These are phyloP conservation scores for Cygnus atratus DNA, from an alignment of 2,113 vertebrate genomes.

Conservation along the genomic window DNA sequence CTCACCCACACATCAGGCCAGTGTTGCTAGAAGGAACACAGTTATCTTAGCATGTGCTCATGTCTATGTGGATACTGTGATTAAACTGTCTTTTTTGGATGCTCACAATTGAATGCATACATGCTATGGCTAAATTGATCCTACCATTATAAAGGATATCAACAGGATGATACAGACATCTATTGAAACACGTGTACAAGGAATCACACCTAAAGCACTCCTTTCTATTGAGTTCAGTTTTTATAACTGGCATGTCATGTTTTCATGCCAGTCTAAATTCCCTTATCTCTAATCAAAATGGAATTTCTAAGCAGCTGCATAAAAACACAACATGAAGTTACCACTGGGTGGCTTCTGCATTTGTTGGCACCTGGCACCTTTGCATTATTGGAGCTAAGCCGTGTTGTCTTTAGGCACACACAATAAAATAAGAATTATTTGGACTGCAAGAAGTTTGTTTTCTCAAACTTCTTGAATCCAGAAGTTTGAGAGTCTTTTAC, in stretches of 20 bases:
- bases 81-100: background rate
- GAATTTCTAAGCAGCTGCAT: background rate
- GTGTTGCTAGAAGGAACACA: background rate
- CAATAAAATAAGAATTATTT: background rate
- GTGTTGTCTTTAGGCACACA: accelerated
- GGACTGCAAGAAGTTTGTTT: too few species aligned
- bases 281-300: background rate
- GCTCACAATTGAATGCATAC: accelerated
- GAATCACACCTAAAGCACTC: background rate
- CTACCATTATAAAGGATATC: background rate
- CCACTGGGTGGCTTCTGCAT: accelerated
- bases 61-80: background rate
- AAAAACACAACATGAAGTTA: background rate
- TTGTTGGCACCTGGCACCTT: background rate
- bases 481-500: too few species aligned
- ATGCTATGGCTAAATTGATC: accelerated
- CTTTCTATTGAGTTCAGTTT: background rate
- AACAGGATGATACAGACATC: background rate
- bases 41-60: accelerated
- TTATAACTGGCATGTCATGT: background rate
- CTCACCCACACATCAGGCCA: accelerated
- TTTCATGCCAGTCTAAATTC: background rate
- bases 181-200: accelerated
- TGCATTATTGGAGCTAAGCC: background rate
- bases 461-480: background rate